Percentiles rank a stretch among this genome's conserved stretches.
Evolutionary conservation across 2,888 invertebrate genomes (phyloP).

Genomic region (Aspidiotus destructor): DNA sequence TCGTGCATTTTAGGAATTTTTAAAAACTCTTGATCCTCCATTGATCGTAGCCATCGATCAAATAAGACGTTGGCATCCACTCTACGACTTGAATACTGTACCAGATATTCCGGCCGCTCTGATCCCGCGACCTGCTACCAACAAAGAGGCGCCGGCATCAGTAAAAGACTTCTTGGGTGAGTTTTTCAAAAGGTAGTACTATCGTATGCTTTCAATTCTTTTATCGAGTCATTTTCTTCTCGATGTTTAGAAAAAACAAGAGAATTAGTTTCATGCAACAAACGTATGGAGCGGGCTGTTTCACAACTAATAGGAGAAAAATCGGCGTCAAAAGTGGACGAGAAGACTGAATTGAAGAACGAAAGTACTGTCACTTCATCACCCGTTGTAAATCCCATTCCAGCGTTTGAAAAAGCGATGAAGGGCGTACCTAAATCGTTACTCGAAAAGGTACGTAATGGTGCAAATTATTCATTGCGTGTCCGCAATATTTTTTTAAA

Average conservation of each 20-base stretch:
- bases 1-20: slow-evolving; percentile 49
- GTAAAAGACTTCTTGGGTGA: slow-evolving; percentile 67
- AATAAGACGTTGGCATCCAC: slow-evolving; percentile 85
- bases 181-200: slow-evolving; percentile 8
- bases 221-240: slow-evolving; percentile 23
- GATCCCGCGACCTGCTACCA: slow-evolving; percentile 54
- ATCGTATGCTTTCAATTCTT: background rate
- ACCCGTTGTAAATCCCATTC: background rate
- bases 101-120: slow-evolving; percentile 66
- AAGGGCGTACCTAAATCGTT: slow-evolving; percentile 73
- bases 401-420: slow-evolving; percentile 50
- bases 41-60: slow-evolving; percentile 63
- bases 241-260: slow-evolving; percentile 53
- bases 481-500: background rate
- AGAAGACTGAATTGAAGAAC: slow-evolving; percentile 38
- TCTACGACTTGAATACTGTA: slow-evolving; percentile 74
- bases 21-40: slow-evolving; percentile 62
- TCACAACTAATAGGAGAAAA: slow-evolving; percentile 43
- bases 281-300: slow-evolving; percentile 67
- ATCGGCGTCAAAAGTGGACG: slow-evolving; percentile 9
- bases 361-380: background rate
- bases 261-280: slow-evolving; percentile 64
- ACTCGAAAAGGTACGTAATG: slow-evolving; percentile 57
- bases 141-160: slow-evolving; percentile 53
- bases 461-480: background rate